Percentiles rank a stretch among this genome's conserved stretches.
phyloP scores from a whole-genome alignment of 1,140 invertebrate genomes.

The Neocloeon triangulifer region DNA sequence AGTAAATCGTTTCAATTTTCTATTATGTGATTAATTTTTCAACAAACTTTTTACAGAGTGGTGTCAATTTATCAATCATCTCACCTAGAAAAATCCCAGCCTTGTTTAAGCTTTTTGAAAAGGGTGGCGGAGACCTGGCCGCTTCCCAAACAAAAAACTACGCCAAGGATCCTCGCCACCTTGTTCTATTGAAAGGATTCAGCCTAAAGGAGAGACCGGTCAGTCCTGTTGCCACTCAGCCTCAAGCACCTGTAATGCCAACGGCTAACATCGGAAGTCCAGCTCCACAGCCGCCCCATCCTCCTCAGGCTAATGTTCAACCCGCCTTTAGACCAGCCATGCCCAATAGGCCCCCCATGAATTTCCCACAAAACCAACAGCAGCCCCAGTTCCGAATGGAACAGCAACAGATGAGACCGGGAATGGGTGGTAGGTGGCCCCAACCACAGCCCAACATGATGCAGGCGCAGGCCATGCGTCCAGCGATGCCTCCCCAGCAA shows the following conservation, averaged over 20 bases:
- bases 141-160: slow-evolving; percentile 69
- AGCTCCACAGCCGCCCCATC: slow-evolving; percentile 1
- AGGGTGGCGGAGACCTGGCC: slow-evolving; percentile 61
- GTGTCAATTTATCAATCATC: slow-evolving; percentile 67
- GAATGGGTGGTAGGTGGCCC: background rate
- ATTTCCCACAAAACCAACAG: slow-evolving; percentile 8
- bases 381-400: slow-evolving; percentile 5
- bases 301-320: background rate
- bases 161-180: slow-evolving; percentile 64
- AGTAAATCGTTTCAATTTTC: too few relatives aligned
- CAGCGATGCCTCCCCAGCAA: slow-evolving; percentile 5
- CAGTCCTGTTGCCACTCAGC: slow-evolving; percentile 40
- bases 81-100: slow-evolving; percentile 70
- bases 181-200: slow-evolving; percentile 56
- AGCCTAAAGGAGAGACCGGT: slow-evolving; percentile 59
- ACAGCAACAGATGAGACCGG: slow-evolving; percentile 1
- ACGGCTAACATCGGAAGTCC: slow-evolving; percentile 28
- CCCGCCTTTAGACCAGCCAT: slow-evolving; percentile 1
- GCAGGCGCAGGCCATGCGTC: background rate
- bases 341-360: slow-evolving; percentile 1
- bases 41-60: slow-evolving; percentile 29
- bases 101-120: slow-evolving; percentile 53
- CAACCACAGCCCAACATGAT: too few relatives aligned
- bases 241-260: slow-evolving; percentile 24
- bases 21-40: too few relatives aligned